These are phyloP conservation scores for Bombus confusus DNA, from an alignment of 1,140 invertebrate species.

Conservation along the genomic window DNA sequence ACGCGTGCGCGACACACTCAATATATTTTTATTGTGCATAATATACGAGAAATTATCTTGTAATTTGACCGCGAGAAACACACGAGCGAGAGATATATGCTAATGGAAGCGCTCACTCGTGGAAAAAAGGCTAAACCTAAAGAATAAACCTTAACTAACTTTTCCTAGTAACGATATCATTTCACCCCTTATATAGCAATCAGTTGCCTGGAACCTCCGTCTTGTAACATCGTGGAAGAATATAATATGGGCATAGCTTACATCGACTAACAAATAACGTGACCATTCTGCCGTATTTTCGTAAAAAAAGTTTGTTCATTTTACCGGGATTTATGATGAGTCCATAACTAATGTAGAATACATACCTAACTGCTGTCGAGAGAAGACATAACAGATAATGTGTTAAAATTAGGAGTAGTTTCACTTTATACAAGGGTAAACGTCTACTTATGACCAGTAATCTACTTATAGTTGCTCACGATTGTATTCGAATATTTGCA, in stretches of 20 bases:
- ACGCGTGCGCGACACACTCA: background rate
- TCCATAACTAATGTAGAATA: too few relatives aligned
- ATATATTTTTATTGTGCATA: constrained; percentile 19
- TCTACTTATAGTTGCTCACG: too few relatives aligned
- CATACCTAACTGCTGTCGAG: too few relatives aligned
- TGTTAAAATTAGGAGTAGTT: too few relatives aligned
- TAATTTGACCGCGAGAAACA: background rate
- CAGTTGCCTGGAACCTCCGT: constrained; percentile 22
- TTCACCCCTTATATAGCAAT: constrained; percentile 22
- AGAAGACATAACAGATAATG: too few relatives aligned
- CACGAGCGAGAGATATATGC: background rate
- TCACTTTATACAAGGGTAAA: too few relatives aligned
- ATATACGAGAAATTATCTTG: background rate
- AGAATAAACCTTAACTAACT: background rate
- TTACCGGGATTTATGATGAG: background rate
- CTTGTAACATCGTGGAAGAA: background rate
- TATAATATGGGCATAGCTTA: background rate
- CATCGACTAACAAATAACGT: too few relatives aligned
- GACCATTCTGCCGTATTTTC: background rate
- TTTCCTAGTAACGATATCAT: constrained; percentile 10
- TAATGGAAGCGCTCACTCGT: background rate
- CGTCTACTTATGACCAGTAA: too few relatives aligned
- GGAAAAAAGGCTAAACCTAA: too few relatives aligned
- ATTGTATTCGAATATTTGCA: too few relatives aligned
- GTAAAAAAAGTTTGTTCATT: background rate